These are phyloP conservation scores for Osmerus mordax DNA, from an alignment of 2,113 vertebrate genomes.

Conservation along the genomic window DNA sequence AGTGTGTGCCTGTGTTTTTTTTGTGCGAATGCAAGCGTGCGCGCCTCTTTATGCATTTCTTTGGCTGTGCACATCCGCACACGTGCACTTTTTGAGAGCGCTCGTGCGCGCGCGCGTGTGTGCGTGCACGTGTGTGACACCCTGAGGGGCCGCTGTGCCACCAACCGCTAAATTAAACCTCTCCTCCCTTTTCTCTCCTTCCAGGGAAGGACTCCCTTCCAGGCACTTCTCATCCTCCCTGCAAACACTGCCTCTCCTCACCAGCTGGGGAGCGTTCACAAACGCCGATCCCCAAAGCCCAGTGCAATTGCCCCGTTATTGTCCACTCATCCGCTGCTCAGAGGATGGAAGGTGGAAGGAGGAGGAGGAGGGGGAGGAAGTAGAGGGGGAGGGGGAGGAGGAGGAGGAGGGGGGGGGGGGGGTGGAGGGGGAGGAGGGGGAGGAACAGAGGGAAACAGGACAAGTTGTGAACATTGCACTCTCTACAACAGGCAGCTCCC, in stretches of 20 bases:
- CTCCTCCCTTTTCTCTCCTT: slow-evolving; percentile 30
- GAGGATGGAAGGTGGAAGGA: slow-evolving; percentile 25
- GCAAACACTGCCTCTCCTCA: slow-evolving; percentile 36
- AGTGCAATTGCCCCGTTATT: slow-evolving; percentile 78
- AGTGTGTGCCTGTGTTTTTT: not conserved
- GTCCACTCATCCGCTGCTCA: slow-evolving; percentile 70
- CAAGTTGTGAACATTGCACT: slow-evolving; percentile 1
- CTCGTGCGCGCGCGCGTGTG: not conserved
- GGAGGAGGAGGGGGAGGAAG: too few relatives aligned
- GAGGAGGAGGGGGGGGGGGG: too few relatives aligned
- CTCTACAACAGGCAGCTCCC: slow-evolving; percentile 1
- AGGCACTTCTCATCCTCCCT: slow-evolving; percentile 28
- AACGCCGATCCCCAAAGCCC: slow-evolving; percentile 69
- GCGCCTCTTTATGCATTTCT: slow-evolving; percentile 8
- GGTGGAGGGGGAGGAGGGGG: too few relatives aligned
- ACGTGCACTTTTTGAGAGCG: too few relatives aligned
- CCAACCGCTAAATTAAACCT: slow-evolving; percentile 69
- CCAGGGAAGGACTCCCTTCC: slow-evolving; percentile 26
- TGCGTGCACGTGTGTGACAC: slow-evolving; percentile 14
- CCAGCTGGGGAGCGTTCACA: slow-evolving; percentile 51
- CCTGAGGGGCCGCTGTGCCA: slow-evolving; percentile 54
- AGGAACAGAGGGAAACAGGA: too few relatives aligned
- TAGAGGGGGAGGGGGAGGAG: too few relatives aligned
- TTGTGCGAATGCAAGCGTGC: slow-evolving; percentile 27
- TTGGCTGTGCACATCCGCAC: too few relatives aligned